These are phyloP conservation scores for Clostera curtula DNA, from an alignment of 2,888 invertebrate genomes.

Conservation along the genomic window DNA sequence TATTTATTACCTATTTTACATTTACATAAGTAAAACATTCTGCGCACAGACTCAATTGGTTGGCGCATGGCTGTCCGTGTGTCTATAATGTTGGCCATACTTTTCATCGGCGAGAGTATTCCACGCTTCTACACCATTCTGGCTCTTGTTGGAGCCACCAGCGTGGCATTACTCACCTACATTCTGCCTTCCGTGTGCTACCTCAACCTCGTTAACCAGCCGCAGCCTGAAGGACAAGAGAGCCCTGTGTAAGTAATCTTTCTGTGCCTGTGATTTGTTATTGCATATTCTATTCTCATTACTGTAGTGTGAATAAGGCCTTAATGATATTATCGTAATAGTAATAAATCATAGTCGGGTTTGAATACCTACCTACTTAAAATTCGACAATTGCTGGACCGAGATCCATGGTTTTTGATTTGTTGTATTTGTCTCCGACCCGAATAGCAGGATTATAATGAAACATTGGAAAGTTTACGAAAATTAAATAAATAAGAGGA, in stretches of 20 bases:
- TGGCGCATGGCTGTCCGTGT: conserved; percentile 75
- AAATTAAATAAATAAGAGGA: too few relatives aligned
- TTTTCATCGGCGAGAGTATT: conserved; percentile 79
- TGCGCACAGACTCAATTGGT: conserved; percentile 73
- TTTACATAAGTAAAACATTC: not conserved
- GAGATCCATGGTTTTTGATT: too few relatives aligned
- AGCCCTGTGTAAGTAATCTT: conserved; percentile 38
- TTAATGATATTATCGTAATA: too few relatives aligned
- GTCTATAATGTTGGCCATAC: conserved; percentile 71
- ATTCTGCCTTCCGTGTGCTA: conserved; percentile 81
- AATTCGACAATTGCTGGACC: too few relatives aligned
- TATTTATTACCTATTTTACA: not conserved
- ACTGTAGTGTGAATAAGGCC: too few relatives aligned
- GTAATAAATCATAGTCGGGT: too few relatives aligned
- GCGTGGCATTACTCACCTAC: conserved; percentile 79
- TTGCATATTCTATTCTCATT: not conserved
- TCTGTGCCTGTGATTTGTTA: not conserved
- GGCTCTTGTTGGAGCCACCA: conserved; percentile 81
- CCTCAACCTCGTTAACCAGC: conserved; percentile 72
- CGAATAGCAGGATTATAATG: too few relatives aligned
- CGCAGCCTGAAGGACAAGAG: conserved; percentile 35
- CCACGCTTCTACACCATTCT: conserved; percentile 82
- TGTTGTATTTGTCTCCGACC: too few relatives aligned
- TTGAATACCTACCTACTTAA: too few relatives aligned
- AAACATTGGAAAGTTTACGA: too few relatives aligned